Evolutionary conservation across 2,888 invertebrate species (phyloP).

Genomic region (Fabriciana adippe): DNA sequence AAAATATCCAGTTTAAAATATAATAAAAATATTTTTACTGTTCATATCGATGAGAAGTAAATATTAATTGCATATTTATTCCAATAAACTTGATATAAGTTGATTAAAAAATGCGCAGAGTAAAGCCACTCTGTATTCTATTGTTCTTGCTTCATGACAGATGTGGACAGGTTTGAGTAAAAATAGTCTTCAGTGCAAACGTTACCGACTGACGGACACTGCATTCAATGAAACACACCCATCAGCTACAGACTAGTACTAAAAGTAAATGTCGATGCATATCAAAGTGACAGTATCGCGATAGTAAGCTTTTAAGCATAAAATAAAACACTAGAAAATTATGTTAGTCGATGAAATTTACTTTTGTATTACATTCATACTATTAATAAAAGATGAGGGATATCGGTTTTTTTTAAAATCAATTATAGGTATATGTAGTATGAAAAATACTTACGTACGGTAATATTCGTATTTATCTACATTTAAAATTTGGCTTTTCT

Average conservation of each 20-base stretch:
- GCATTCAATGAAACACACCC: conserved; percentile 71
- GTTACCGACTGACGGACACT: conserved; percentile 71
- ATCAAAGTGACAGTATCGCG: conserved; percentile 4
- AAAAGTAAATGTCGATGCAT: conserved; percentile 16
- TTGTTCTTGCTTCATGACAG: conserved; percentile 53
- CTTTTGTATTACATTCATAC: too few species aligned
- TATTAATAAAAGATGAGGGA: too few species aligned
- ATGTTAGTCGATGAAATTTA: neutral
- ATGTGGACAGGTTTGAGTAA: conserved; percentile 77
- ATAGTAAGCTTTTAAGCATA: neutral
- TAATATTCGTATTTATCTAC: too few species aligned
- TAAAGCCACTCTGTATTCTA: conserved; percentile 7
- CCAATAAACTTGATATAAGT: conserved; percentile 2
- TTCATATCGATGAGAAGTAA: neutral
- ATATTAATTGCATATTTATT: neutral
- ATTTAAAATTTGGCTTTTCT: too few species aligned
- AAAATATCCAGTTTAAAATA: too few species aligned
- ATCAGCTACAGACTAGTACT: conserved; percentile 28
- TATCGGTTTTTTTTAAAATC: too few species aligned
- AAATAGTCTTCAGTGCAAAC: conserved; percentile 73
- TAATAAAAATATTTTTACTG: neutral
- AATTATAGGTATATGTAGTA: too few species aligned
- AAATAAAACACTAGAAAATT: neutral
- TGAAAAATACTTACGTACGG: too few species aligned
- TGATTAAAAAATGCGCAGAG: conserved; percentile 9